Conservation (phyloP, 1,140 invertebrate species). For the Drosophila pectinifera region DNA sequence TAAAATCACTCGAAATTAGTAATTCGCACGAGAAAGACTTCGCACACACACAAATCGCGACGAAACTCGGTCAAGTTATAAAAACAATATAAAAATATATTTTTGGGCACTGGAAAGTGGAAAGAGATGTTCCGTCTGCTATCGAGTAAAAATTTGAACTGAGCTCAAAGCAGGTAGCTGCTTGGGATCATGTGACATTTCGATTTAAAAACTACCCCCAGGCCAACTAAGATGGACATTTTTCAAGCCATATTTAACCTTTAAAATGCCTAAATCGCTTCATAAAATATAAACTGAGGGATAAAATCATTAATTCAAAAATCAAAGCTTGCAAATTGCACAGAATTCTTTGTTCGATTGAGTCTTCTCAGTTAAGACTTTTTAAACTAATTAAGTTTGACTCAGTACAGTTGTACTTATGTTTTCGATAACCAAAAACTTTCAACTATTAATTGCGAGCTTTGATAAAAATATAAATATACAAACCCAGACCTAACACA, state of each 20-base stretch:
- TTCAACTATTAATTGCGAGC: no score
- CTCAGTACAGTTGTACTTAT: no score
- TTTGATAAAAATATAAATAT: background rate
- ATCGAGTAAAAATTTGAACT: constrained; percentile 59
- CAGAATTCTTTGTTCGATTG: no score
- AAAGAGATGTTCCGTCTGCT: constrained; percentile 43
- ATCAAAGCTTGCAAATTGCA: no score
- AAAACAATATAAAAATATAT: constrained; percentile 45
- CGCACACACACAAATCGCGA: constrained; percentile 37
- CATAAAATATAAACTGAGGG: no score
- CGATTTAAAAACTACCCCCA: background rate
- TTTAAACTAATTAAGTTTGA: no score
- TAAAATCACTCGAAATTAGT: constrained; percentile 51
- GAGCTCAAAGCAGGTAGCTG: constrained; percentile 1
- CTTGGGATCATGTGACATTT: background rate
- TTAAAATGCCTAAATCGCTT: no score
- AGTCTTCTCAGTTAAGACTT: no score
- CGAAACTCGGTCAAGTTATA: constrained; percentile 36
- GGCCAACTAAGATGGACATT: constrained; percentile 17
- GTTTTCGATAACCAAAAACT: no score
- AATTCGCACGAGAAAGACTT: constrained; percentile 43
- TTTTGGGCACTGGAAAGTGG: constrained; percentile 35
- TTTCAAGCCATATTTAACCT: no score
- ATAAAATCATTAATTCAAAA: no score
- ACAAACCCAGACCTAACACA: background rate